These are phyloP conservation scores for Ostrea edulis DNA, from an alignment of 1,140 invertebrate genomes.

Conservation along the genomic window DNA sequence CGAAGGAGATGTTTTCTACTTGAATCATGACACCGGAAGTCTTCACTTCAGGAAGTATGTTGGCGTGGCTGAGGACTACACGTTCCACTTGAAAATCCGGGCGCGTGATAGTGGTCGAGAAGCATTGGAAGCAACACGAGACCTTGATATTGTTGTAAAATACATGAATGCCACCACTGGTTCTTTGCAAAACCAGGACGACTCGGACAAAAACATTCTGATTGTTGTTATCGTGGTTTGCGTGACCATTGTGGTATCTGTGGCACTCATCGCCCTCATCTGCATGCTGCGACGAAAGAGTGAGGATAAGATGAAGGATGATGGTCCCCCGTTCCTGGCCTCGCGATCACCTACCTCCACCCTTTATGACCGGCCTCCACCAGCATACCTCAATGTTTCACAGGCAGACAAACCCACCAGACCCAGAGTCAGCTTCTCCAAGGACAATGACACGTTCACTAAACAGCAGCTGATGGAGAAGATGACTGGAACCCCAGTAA, in stretches of 20 bases:
- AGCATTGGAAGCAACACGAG: slow-evolving; percentile 23
- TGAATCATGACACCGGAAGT: slow-evolving; percentile 55
- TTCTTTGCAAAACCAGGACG: background rate
- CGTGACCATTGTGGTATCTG: slow-evolving; percentile 53
- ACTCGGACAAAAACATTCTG: slow-evolving; percentile 50
- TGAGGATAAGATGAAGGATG: slow-evolving; percentile 40
- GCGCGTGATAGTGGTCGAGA: slow-evolving; percentile 47
- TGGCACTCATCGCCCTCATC: slow-evolving; percentile 52
- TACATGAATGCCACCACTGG: slow-evolving; percentile 44
- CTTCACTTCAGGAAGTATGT: slow-evolving; percentile 39
- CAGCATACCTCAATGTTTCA: slow-evolving; percentile 22
- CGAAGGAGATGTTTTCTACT: slow-evolving; percentile 49
- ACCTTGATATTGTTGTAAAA: slow-evolving; percentile 43
- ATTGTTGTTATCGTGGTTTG: slow-evolving; percentile 55
- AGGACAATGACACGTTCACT: slow-evolving; percentile 47
- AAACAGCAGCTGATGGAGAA: slow-evolving; percentile 54
- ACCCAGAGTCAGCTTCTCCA: background rate
- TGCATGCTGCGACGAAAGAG: slow-evolving; percentile 44
- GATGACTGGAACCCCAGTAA: slow-evolving; percentile 51
- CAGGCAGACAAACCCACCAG: slow-evolving; percentile 4
- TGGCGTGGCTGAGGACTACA: background rate
- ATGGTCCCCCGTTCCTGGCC: slow-evolving; percentile 22
- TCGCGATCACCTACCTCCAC: slow-evolving; percentile 3
- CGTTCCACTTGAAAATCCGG: slow-evolving; percentile 18
- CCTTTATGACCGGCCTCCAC: slow-evolving; percentile 45